Evolutionary conservation across 2,113 vertebrate species (phyloP), one percentile per base, ranked within the genome.

Genomic region (Platichthys stellatus): DNA sequence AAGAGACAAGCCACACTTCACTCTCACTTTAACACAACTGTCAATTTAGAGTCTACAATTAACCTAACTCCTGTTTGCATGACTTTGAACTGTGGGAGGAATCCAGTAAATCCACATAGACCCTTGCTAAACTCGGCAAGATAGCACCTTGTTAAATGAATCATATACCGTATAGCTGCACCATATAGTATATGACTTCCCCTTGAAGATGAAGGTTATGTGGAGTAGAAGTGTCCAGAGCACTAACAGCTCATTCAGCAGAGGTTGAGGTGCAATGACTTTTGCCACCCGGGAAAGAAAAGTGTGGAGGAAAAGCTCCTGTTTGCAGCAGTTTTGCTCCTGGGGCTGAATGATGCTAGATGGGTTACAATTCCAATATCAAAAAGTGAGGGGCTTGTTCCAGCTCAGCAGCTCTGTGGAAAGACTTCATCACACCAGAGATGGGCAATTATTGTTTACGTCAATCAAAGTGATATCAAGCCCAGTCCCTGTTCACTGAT

Each of bases 391-490:
- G 14, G 21, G 23, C 58, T 49, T n/a, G 57, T 72, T 79, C 57
- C 67, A 61, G 66, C 63, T 78, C 76, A 56, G 8, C n/a, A 58
- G 38, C 63, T 81, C 31, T 57, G 23, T 57, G 47, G 17, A 49
- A 73, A 74, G 69, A 69, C 72, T 79, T 72, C 74, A 81, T 74
- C 61, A 59, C 60, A 78, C 35, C 54, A 47, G 45, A 67, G 65
- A 73, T 58, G 57, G 24, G 47, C 73, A 83, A 83, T 83, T 80
- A 83, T 71, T 83, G 65, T 67, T 70, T 40, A 35, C 24, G 77
- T 78, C 81, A 71, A 49, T 86, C 77, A 80, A 70, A 74, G 67
- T 20, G 8, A 81, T 53, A 73, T 74, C 21, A 73, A 65, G 35
- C 24, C 63, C 40, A 49, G 56, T 40, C 74, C 28, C 57, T 62